A percentile compares a stretch with the other conserved stretches of the same genome.
Evolutionary conservation across 2,797 vertebrate species (phyloP).

Genomic region (Bothrops alternatus): DNA sequence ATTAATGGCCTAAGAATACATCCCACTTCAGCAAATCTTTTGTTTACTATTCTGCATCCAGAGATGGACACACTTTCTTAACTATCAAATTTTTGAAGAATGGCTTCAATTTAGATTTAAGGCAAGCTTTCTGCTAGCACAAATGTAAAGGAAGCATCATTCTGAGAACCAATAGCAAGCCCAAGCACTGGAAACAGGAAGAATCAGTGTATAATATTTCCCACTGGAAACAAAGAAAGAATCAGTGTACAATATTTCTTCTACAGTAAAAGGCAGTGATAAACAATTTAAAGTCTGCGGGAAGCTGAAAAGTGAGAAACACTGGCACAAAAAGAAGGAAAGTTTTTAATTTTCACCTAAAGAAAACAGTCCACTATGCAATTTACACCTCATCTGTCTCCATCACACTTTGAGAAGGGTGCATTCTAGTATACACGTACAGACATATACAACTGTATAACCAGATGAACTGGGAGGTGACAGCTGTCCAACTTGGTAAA

Average conservation of each 20-base stretch:
- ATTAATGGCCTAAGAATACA: not conserved
- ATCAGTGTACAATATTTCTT: conserved; percentile 15
- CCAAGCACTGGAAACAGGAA: not conserved
- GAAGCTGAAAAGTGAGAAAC: conserved; percentile 30
- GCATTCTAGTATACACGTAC: not conserved
- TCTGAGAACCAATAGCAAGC: not conserved
- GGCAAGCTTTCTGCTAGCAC: not conserved
- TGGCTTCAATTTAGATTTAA: conserved; percentile 25
- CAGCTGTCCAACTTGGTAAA: conserved; percentile 11
- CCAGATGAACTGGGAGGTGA: not conserved
- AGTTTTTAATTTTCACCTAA: conserved; percentile 81
- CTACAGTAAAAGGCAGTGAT: not conserved
- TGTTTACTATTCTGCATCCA: not conserved
- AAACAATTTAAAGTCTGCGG: not conserved
- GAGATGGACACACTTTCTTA: not conserved
- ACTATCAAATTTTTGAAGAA: not conserved
- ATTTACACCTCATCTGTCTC: conserved; percentile 76
- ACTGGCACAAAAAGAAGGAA: conserved; percentile 31
- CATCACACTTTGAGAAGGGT: conserved; percentile 42
- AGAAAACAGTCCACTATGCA: conserved; percentile 67
- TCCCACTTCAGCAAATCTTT: not conserved
- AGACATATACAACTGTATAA: not conserved
- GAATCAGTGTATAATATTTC: conserved; percentile 13
- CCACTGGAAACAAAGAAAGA: conserved; percentile 3
- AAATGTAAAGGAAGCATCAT: not conserved